Evolutionary conservation across 2,888 invertebrate species (phyloP), one percentile per base, ranked within the genome.

Genomic region (Melanotus villosus): DNA sequence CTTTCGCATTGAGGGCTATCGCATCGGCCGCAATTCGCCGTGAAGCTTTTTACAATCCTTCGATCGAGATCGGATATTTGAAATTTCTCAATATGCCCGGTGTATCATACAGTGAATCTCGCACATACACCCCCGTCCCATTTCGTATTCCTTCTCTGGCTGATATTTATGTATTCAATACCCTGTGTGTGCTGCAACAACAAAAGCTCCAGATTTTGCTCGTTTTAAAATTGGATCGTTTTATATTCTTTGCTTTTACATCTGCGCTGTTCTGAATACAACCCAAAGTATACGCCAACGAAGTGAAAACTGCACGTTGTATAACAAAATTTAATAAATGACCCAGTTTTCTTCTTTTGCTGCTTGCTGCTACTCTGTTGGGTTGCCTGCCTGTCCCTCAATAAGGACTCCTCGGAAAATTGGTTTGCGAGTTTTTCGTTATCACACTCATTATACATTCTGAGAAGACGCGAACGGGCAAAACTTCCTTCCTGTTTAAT

Each of bases 51-150:
- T 72, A 75, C 75, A 75, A 73, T 76, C 68, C 65, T 62, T n/a
- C 67, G 66, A 76, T 75, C 64, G 73, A 73, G 75, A 73, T 74
- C 74, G 73, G 74, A 77, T 77, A 76, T 77, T 76, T 74, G 76
- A 76, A 77, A 76, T 77, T 75, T 77, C 76, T 75, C 76, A 76
- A 77, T 77, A 76, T 74, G 73, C 69, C 72, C 67, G 69, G 68
- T 73, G 70, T 68, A 72, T 74, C 73, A 70, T 65, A 60, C 45
- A 59, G 21, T 64, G 50, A 65, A 68, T 64, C 64, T 57, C 69
- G 68, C 66, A 71, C 68, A 74, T 70, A 70, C 57, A 57, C 32
- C 43, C 18, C 16, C 36, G 36, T 26, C 41, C 21, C 38, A 63
- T 63, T 54, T 63, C 26, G 21, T 63, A 63, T 54, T 32, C 52